Conservation (phyloP, 2,797 vertebrate species). For the Heliangelus exortis region DNA sequence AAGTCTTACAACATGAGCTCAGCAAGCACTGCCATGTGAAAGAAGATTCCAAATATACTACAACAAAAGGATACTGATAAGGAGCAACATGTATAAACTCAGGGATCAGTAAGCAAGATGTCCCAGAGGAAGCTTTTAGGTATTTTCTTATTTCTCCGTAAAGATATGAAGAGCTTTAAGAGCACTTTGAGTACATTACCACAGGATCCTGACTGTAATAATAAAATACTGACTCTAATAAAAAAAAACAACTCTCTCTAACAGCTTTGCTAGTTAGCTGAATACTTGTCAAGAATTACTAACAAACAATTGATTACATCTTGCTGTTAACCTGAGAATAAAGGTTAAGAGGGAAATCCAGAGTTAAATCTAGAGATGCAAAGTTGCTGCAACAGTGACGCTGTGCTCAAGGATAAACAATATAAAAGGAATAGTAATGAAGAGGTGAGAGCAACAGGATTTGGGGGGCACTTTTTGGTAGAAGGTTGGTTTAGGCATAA, state of each 20-base stretch:
- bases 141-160: background rate
- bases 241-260: background rate
- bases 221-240: background rate
- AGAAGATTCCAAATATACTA: background rate
- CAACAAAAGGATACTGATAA: background rate
- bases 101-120: background rate
- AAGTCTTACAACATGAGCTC: background rate
- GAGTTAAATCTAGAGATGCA: background rate
- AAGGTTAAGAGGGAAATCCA: background rate
- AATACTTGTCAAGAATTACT: background rate
- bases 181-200: background rate
- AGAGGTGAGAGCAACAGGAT: background rate
- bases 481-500: background rate
- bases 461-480: accelerated
- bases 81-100: background rate
- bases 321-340: background rate
- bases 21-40: background rate
- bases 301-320: background rate
- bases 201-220: background rate
- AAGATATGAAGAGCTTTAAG: background rate
- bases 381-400: background rate
- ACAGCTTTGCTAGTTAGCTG: background rate
- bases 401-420: background rate
- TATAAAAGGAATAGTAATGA: background rate
- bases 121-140: background rate